Evolutionary conservation across 2,113 vertebrate species (phyloP).

Genomic region (Motacilla alba): DNA sequence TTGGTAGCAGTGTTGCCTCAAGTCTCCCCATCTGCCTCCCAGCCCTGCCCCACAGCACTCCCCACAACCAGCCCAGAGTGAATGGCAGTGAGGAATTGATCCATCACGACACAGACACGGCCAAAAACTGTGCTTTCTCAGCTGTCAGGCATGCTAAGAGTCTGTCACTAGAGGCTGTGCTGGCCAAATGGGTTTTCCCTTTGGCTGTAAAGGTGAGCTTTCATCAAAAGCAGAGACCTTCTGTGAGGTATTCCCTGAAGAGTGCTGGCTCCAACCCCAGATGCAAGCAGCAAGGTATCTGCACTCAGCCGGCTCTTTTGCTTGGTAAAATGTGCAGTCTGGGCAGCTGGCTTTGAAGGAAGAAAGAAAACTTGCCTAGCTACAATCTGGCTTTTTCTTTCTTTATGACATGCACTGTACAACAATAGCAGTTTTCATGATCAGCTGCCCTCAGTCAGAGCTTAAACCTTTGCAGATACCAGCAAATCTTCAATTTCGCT

Average conservation of each 20-base stretch:
- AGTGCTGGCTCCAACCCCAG: neutral
- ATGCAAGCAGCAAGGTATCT: neutral
- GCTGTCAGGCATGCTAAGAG: neutral
- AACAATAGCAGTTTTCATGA: neutral
- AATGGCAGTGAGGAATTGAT: neutral
- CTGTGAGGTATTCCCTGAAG: neutral
- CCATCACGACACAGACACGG: rapidly evolving
- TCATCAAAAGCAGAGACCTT: rapidly evolving
- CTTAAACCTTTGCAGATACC: neutral
- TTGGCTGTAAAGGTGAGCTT: neutral
- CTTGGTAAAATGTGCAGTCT: neutral
- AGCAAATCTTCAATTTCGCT: neutral
- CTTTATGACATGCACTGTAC: neutral
- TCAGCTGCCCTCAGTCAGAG: neutral
- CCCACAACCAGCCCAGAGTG: neutral
- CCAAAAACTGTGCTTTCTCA: neutral
- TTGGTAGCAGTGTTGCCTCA: neutral
- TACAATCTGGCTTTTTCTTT: neutral
- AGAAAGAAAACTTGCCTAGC: neutral
- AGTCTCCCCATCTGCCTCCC: neutral
- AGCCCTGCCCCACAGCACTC: neutral
- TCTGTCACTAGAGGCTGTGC: neutral
- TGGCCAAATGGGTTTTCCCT: neutral
- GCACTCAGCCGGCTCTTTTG: neutral
- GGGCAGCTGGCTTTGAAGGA: neutral